Evolutionary conservation across 2,797 vertebrate genomes (phyloP), one percentile per base, ranked within the genome.

Genomic region (Sylvia borin): DNA sequence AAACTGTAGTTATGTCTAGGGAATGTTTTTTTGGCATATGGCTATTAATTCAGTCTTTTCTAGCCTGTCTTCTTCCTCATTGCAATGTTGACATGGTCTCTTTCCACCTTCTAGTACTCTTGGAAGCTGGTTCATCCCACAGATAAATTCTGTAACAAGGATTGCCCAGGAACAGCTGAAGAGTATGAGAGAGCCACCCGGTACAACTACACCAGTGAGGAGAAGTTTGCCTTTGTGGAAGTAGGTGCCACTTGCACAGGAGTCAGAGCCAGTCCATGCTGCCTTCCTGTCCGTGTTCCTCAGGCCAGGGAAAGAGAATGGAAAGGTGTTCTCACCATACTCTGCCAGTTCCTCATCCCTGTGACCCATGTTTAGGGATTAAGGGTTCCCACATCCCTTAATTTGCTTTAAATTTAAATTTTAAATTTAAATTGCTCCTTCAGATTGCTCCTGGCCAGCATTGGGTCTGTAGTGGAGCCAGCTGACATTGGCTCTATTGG

Each of bases 121-220:
- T 99, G 99, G 99, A 99, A 99, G 98, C 98, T 99, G 89, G 99
- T 99, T 74, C 99, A 99, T 96, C 99, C 99, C 66, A 99, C 99
- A 3, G 99, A 99, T 97, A 99, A 99, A 85, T 99, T 99, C 98
- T 99, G 99, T 96, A 99, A 99, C 96, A 99, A 99, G 93, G 99
- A 99, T 96, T 99, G 99, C 88, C 99, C 99, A 0, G 99, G 99
- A 78, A 99, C 99, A 2, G 99, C 99, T 0, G 99, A 99, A 95
- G 99, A 99, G 84, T 99, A 99, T 4, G 99, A 99, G 90, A 98
- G 99, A 27, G 99, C 99, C 94, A 99, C 99, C 0, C 98, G 99
- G 16, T 99, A 99, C 97, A 99, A 99, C 97, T 99, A 99, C 97
- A 99, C 99, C 96, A 99, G 99, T 5, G 99, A 99, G 95, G 99